Conservation (phyloP, 2,113 vertebrate species). For the Varanus komodoensis region DNA sequence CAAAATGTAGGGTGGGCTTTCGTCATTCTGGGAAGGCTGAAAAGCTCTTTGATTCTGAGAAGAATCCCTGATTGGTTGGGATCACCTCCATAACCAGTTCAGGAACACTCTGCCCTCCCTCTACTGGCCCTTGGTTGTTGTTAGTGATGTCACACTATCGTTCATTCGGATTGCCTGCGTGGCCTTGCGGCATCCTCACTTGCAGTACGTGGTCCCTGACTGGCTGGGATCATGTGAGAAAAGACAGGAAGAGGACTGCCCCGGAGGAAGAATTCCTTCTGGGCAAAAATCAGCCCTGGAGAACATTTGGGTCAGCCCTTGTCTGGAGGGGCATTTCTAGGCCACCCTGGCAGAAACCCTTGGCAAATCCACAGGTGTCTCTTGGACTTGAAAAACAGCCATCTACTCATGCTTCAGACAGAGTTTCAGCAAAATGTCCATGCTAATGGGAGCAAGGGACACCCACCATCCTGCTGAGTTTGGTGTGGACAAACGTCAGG, state of each 20-base stretch:
- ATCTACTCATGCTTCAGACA: background rate
- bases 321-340: background rate
- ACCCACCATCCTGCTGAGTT: conserved; percentile 86
- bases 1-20: background rate
- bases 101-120: background rate
- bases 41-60: background rate
- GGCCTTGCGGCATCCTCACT: background rate
- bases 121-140: background rate
- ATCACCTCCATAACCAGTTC: background rate
- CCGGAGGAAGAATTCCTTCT: background rate
- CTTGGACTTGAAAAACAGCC: background rate
- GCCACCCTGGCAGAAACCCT: background rate
- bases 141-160: background rate
- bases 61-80: background rate
- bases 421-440: background rate
- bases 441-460: rapidly evolving
- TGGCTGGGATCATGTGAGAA: background rate
- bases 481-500: conserved; percentile 88
- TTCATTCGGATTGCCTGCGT: background rate
- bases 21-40: background rate
- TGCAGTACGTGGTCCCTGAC: background rate
- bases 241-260: too few relatives aligned
- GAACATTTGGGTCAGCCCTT: background rate
- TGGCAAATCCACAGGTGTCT: background rate
- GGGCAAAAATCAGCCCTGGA: background rate